Evolutionary conservation across 2,888 invertebrate genomes (phyloP), one percentile per base, ranked within the genome.

Genomic region (Cryptocheilus praepositus): DNA sequence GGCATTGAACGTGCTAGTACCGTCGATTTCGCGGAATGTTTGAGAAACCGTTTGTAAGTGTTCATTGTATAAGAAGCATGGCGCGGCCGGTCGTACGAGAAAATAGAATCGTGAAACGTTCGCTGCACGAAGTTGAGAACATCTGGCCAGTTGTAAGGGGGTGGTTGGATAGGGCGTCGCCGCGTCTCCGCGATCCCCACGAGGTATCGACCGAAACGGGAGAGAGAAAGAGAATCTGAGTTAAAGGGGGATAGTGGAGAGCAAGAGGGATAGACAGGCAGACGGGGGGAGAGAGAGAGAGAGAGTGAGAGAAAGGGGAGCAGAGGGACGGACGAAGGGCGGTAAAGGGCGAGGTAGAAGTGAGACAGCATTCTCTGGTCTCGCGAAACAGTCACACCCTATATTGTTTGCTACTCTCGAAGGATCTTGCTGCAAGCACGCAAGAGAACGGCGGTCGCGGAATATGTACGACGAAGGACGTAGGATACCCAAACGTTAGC

Each of bases 101-200:
- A 49, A 49, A 49, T 49, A 16, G 18, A 28, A 36, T 55, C 25
- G 16, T 54, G 22, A n/a, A 54, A 16, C 28, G 22, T 16, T 54
- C 22, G 45, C 45, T 7, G n/a, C 45, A 3, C 15, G 49, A 72
- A 74, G 83, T 82, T 88, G 88, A 86, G 88, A 86, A 79, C 81
- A 88, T 74, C 86, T 84, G 85, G 67, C 64, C 74, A 70, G 77
- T 81, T 73, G 83, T 80, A 81, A 79, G 85, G 79, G 84, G 83
- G 80, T 80, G 83, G 81, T 74, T 79, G 81, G 80, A 81, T 81
- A 88, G 88, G 88, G 88, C 88, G 88, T 88, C 88, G 87, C 88
- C 88, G 85, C 87, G 88, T 88, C 88, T 88, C 82, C 81, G 79
- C 86, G 84, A 85, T 86, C 85, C 86, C 82, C 83, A 82, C 87